Percentiles rank a stretch among this genome's conserved stretches.
Evolutionary conservation across 2,797 vertebrate genomes (phyloP).

Genomic region (Pseudomugil gertrudae): DNA sequence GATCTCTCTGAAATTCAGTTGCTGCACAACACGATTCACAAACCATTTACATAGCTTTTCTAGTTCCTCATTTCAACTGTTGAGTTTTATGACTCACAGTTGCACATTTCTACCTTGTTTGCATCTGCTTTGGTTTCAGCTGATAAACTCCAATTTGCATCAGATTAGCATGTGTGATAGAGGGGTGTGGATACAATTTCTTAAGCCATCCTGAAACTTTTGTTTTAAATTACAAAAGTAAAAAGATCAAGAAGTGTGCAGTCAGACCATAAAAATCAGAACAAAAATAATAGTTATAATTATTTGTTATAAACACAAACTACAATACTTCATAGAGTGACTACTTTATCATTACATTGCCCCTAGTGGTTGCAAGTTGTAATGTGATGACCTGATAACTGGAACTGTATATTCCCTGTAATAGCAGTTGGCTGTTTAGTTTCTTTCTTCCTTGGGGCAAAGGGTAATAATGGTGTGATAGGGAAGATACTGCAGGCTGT

Average conservation of each 20-base stretch:
- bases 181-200: background rate
- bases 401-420: slow-evolving; percentile 50
- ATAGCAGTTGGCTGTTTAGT: slow-evolving; percentile 64
- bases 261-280: slow-evolving; percentile 24
- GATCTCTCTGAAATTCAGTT: slow-evolving; percentile 30
- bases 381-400: slow-evolving; percentile 55
- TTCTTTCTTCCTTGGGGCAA: slow-evolving; percentile 58
- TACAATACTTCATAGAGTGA: slow-evolving; percentile 41
- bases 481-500: slow-evolving; percentile 69
- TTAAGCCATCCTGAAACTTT: background rate
- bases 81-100: slow-evolving; percentile 1
- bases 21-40: slow-evolving; percentile 29
- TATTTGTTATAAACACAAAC: slow-evolving; percentile 8
- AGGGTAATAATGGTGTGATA: slow-evolving; percentile 74
- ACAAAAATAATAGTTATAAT: slow-evolving; percentile 3
- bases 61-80: slow-evolving; percentile 29
- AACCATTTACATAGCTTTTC: slow-evolving; percentile 13
- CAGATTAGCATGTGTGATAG: slow-evolving; percentile 15
- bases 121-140: slow-evolving; percentile 19
- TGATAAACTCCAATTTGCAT: slow-evolving; percentile 20
- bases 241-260: slow-evolving; percentile 21
- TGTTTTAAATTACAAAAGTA: slow-evolving; percentile 9
- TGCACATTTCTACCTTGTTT: slow-evolving; percentile 26
- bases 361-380: slow-evolving; percentile 41
- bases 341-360: slow-evolving; percentile 5